Evolutionary conservation across 2,797 vertebrate species (phyloP).

Genomic region (Liparis tanakae): DNA sequence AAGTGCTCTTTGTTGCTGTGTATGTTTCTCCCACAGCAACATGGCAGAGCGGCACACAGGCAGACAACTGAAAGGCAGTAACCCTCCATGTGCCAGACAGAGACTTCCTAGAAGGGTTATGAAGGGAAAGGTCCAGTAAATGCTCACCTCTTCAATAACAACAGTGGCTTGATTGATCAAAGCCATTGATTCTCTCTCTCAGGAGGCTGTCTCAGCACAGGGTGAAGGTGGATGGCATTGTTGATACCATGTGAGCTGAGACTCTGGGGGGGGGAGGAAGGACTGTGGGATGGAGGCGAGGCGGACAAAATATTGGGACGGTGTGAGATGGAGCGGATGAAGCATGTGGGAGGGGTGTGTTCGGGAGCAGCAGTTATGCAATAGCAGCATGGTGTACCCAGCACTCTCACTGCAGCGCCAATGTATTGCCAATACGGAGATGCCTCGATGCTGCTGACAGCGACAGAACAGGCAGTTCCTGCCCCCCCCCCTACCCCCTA

Average conservation of each 20-base stretch:
- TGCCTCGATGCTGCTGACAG: conserved; percentile 67
- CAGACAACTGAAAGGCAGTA: conserved; percentile 41
- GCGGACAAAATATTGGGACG: conserved; percentile 44
- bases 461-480: conserved; percentile 72
- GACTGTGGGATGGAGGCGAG: conserved; percentile 10
- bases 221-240: conserved; percentile 28
- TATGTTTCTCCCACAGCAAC: conserved; percentile 55
- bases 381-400: conserved; percentile 74
- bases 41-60: conserved; percentile 54
- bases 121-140: conserved; percentile 40
- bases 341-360: conserved; percentile 73
- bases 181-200: conserved; percentile 37
- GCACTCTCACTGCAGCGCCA: conserved; percentile 72
- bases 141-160: conserved; percentile 43
- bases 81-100: conserved; percentile 31
- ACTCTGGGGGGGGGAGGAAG: neutral
- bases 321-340: conserved; percentile 50
- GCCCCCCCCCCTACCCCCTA: neutral
- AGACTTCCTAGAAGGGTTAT: conserved; percentile 53
- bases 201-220: conserved; percentile 33
- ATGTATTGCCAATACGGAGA: conserved; percentile 70
- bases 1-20: conserved; percentile 75
- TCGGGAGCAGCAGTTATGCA: conserved; percentile 79
- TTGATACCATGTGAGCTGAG: conserved; percentile 7
- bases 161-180: conserved; percentile 45